Evolutionary conservation across 2,113 vertebrate species (phyloP), one percentile per base, ranked within the genome.

Genomic region (Lates calcarifer): DNA sequence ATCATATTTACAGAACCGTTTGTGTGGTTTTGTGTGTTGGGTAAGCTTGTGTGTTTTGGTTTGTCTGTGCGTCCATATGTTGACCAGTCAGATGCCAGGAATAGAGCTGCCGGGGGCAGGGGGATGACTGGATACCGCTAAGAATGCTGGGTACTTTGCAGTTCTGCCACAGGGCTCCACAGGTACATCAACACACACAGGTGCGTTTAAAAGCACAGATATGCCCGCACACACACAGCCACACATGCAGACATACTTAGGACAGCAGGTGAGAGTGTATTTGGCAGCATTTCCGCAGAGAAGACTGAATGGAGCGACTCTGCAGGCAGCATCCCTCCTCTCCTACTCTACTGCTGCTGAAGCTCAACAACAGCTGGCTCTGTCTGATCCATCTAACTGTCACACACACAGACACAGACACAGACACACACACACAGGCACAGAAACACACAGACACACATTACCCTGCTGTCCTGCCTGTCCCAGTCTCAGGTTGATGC

Each of bases 281-380:
- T 61, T 85, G 76, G 67, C 67, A 80, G 61, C 13, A 8, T 65
- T 24, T 71, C 45, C n/a, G 47, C 71, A 60, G 72, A 76, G 53
- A 51, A 35, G 64, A 39, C n/a, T 87, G 86, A 77, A 82, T 63
- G 75, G 55, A 61, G 55, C 1, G 11, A 49, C 79, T 78, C 84
- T 76, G 66, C 76, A 79, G 85, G 71, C 61, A 37, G 79, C 74
- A 29, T 63, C 67, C 31, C 22, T 73, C 33, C 7, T 58, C 56
- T 75, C 53, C 61, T 72, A 20, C 72, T 85, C 33, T 12, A 2
- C 67, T 72, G 86, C 74, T 76, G 22, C 72, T 64, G 14, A 49
- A 76, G 79, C 79, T 80, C 67, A 74, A 70, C 71, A 85, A 67
- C 79, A 88, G 83, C 82, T 79, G 64, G 45, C 70, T 81, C 35